Percentiles rank a stretch among this genome's conserved stretches.
Evolutionary conservation across 2,113 vertebrate species (phyloP).

Genomic region (Amphiprion percula): DNA sequence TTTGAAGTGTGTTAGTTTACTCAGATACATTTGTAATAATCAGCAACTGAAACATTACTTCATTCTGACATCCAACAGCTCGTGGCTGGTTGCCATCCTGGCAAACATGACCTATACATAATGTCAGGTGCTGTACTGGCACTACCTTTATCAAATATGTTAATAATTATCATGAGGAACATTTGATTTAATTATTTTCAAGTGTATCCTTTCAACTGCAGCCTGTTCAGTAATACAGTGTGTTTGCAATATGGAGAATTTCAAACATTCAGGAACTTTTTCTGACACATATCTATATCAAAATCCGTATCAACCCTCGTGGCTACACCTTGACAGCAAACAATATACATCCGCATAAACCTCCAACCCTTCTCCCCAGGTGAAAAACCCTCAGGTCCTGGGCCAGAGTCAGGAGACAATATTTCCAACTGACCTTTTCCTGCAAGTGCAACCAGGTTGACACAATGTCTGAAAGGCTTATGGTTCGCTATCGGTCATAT

Average conservation of each 20-base stretch:
- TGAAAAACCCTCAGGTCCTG: conserved; percentile 44
- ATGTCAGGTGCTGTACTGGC: neutral
- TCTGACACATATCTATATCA: neutral
- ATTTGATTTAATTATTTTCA: neutral
- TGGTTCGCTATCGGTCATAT: conserved; percentile 45
- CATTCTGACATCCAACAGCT: neutral
- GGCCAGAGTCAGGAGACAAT: conserved; percentile 31
- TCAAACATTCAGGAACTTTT: neutral
- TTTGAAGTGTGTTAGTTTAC: too few species aligned
- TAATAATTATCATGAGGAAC: conserved; percentile 9
- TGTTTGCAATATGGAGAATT: neutral
- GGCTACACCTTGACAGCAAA: conserved; percentile 27
- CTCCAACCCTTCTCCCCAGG: neutral
- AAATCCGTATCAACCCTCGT: neutral
- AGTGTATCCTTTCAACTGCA: neutral
- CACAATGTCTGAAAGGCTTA: conserved; percentile 60
- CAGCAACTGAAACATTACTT: conserved; percentile 18
- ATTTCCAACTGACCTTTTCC: conserved; percentile 57
- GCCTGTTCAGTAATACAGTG: neutral
- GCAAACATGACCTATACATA: too few species aligned
- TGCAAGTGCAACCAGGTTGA: conserved; percentile 50
- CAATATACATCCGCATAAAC: conserved; percentile 29
- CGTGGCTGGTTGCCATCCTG: too few species aligned
- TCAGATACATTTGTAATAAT: too few species aligned
- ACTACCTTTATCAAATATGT: neutral